Evolutionary conservation across 1,140 invertebrate species (phyloP).

Genomic region (Pygmarrhopalites habei): DNA sequence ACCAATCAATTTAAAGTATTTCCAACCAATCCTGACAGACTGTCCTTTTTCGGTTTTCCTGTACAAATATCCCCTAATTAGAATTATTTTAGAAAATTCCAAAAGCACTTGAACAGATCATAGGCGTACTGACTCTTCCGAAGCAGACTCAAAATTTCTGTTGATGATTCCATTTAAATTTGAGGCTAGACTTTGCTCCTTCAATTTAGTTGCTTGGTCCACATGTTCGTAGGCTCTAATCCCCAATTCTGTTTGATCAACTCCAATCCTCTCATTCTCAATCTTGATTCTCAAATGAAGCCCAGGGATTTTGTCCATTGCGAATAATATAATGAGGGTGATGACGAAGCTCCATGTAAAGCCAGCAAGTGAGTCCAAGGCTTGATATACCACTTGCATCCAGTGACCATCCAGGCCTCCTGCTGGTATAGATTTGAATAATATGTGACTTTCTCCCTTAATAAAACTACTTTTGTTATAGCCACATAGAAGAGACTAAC

Average conservation of each 20-base stretch:
- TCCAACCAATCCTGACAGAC: too few species aligned
- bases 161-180: too few species aligned
- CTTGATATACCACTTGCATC: constrained; percentile 36
- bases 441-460: constrained; percentile 14
- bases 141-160: too few species aligned
- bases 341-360: constrained; percentile 32
- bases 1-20: too few species aligned
- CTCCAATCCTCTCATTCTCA: constrained; percentile 20
- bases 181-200: not conserved
- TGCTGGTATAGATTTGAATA: too few species aligned
- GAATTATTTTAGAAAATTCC: too few species aligned
- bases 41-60: too few species aligned
- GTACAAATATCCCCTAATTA: too few species aligned
- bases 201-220: constrained; percentile 14
- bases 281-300: constrained; percentile 27
- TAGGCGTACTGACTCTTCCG: too few species aligned
- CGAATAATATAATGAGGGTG: constrained; percentile 29
- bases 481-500: too few species aligned
- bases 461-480: too few species aligned
- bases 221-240: constrained; percentile 34
- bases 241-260: constrained; percentile 34
- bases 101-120: too few species aligned
- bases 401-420: constrained; percentile 38
- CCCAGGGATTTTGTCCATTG: constrained; percentile 38
- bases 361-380: constrained; percentile 26